Evolutionary conservation across 2,888 invertebrate genomes (phyloP), one percentile per base, ranked within the genome.

Genomic region (Steinernema hermaphroditum): DNA sequence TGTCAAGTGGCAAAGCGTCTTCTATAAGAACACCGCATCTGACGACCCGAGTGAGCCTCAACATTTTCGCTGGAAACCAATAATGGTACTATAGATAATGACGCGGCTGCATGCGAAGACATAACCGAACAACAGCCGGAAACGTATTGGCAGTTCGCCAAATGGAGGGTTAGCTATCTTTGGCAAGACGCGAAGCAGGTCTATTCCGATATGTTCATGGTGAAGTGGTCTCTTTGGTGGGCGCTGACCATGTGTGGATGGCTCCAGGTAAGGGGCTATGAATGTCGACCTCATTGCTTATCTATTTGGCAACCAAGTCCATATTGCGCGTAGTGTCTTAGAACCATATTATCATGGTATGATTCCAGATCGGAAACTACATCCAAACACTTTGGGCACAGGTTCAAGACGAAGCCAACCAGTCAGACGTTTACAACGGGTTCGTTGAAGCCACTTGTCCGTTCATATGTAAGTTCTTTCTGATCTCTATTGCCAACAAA

Each of bases 161-260:
- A 24, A 27, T 62, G 62, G 62, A 24, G 62, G 32, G 32, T 62
- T 16, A 37, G 54, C 16, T 46, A 72, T 32, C 73, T 79, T 19
- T 69, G 68, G 49, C 24, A 72, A n/a, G 57, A 73, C 16, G 34
- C 62, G 12, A 69, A 75, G 37, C 49, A 68, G 1, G 76, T 81
- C 19, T 82, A 81, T 69, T 57, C 76, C 6, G 72, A 81, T 24
- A 68, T 73, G 4, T 77, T 79, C 27, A 90, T 92, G 0, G 76
- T 91, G 1, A 91, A 91, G 86, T 93, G 92, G 92, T 92, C 92
- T 1, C 75, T 92, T 19, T 93, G 92, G 92, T 93, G 92, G 91
- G 90, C 92, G 0, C 87, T 92, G 74, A 91, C 92, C 0, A 92
- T 91, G 29, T 91, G 92, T 80, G 92, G 92, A 1, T 92, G 91